Base-by-base conservation (phyloP, 1,140 invertebrate species). In the Harlomillsia oculata region DNA sequence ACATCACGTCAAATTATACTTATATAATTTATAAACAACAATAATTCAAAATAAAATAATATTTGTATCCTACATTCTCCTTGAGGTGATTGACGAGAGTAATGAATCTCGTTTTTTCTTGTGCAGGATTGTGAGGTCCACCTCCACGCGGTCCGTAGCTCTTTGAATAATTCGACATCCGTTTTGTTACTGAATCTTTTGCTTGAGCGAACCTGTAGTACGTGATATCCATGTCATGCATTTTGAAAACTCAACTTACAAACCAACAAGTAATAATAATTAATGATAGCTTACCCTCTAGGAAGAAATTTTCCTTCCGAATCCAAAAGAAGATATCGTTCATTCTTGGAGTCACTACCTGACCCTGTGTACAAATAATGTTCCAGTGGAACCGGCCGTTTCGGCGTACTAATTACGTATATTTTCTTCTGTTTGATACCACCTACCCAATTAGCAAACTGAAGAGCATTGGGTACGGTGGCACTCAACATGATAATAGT, bases 401-500 rank as follows among this genome's bases (percentile, higher is more conserved):
- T 92, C 0, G 80, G 70, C 0, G 96, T 99, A 56, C 84, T 92
- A 29, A 99, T 92, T 0, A 99, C 94, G 70, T 87, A 94, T 54
- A 97, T 92, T 69, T 91, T 94, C 55, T 86, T 80, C 67, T 87
- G 82, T 70, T 97, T 94, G 0, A 87, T 96, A 53, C 82, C 78
- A 1, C 96, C 96, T 39, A 99, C 85, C 96, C 96, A 99, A 68
- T 95, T 85, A 1, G 95, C 95, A 75, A 99, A 94, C 71, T 97
- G 85, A 57, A 94, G 72, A 3, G 91, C 88, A 73, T 99, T 99
- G 1, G 96, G 94, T 25, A 99, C 95, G 2, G 97, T 99, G 1
- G 97, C 97, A 69, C 90, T 96, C 11, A 99, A 74, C 82, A 99
- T 86, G 2, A 99, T 92, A 54, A 99, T 93, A 63, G 84, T 91